Evolutionary conservation across 2,888 invertebrate species (phyloP).

Genomic region (Pogonocherus hispidulus): DNA sequence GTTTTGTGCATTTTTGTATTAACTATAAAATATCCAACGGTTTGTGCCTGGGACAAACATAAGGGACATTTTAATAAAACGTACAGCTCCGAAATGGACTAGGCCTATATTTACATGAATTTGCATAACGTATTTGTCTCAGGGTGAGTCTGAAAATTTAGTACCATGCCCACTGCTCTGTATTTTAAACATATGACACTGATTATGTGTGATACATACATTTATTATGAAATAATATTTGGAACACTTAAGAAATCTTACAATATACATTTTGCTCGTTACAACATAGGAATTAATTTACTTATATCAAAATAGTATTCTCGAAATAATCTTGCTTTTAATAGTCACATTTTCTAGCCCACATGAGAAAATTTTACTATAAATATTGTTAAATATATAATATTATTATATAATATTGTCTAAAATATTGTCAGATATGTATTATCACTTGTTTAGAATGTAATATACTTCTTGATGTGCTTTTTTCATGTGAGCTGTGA

Average conservation of each 20-base stretch:
- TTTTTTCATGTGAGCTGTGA: slow-evolving; percentile 55
- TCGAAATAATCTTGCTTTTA: slow-evolving; percentile 44
- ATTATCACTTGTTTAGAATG: slow-evolving; percentile 59
- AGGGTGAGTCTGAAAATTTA: neutral
- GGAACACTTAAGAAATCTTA: slow-evolving; percentile 38
- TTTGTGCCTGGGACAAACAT: neutral
- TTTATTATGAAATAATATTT: slow-evolving; percentile 32
- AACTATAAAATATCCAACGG: neutral
- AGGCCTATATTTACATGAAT: neutral
- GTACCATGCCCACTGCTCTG: neutral
- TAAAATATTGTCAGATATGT: slow-evolving; percentile 63
- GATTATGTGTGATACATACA: slow-evolving; percentile 31
- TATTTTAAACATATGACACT: slow-evolving; percentile 28
- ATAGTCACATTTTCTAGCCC: slow-evolving; percentile 53
- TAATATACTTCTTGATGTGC: slow-evolving; percentile 41
- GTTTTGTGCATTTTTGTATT: neutral
- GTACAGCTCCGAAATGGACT: neutral
- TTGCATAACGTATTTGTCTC: neutral
- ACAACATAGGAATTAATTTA: slow-evolving; percentile 34
- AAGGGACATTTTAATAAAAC: neutral
- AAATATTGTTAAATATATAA: slow-evolving; percentile 53
- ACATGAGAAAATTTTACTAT: slow-evolving; percentile 56
- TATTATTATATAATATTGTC: slow-evolving; percentile 63
- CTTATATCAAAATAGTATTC: slow-evolving; percentile 54
- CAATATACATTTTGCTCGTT: slow-evolving; percentile 28